Base-by-base conservation (phyloP, 2,797 vertebrate species). In the Enteromius argenteus region DNA sequence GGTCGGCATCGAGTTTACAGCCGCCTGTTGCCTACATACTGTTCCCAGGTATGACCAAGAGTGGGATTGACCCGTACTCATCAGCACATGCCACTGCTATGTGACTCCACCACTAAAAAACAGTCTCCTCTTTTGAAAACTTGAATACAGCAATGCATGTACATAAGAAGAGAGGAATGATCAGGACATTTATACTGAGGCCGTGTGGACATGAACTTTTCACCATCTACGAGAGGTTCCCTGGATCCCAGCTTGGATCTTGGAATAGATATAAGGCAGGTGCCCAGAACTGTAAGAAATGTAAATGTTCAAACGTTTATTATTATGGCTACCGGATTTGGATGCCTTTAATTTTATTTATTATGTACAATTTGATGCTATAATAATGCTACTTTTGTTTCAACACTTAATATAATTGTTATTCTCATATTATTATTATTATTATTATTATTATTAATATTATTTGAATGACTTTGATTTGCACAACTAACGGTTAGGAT, bases 21-120 rank as follows among this genome's bases (percentile, higher is more conserved):
- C 98, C 98, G 92, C 98, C 98, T 46, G 98, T 99, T 93, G 98
- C 98, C 95, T 99, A 99, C 97, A 99, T 99, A 96, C 96, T 99
- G 91, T 99, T 99, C 91, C 98, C 98, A 81, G 98, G 98, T 94
- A 99, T 99, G 98, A 97, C 97, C 95, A 99, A 99, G 97, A 95
- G 96, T 95, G 98, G 98, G 93, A 94, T 99, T 95, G 98, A 99
- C 90, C 98, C 98, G 78, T 99, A 99, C 89, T 97, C 98, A 86
- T 97, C 98, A 94, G 97, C 98, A 92, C 98, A 99, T 73, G 96
- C 97, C 86, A 85, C 98, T 86, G 97, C 98, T 94, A 99, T 99
- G 97, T 99, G 98, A 97, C 94, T 91, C 88, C 86, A 79, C 79
- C 75, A 84, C 35, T 64, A 84, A 86, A 81, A 82, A 77, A 86